Evolutionary conservation across 1,140 invertebrate genomes (phyloP).

Genomic region (Archivesica marissinica): DNA sequence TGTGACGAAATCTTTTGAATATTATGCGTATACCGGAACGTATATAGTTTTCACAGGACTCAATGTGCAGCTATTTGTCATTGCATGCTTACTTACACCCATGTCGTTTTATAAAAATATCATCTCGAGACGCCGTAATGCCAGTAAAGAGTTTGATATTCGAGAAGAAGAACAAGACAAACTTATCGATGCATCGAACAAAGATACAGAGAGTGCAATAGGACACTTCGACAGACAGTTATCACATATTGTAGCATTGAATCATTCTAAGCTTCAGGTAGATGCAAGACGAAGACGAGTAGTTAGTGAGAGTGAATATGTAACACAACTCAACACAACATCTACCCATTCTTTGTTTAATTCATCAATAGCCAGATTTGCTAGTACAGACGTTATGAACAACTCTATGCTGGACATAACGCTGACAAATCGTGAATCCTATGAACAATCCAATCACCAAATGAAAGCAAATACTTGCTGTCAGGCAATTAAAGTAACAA

Average conservation of each 20-base stretch:
- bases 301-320: constrained; percentile 29
- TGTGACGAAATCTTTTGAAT: constrained; percentile 39
- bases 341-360: constrained; percentile 8
- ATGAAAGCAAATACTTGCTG: background rate
- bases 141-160: background rate
- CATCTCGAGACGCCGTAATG: background rate
- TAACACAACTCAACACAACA: background rate
- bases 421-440: background rate
- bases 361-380: constrained; percentile 1
- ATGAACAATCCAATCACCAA: background rate
- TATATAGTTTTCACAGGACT: constrained; percentile 40
- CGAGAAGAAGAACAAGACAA: background rate
- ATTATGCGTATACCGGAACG: constrained; percentile 44
- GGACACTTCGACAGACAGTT: background rate
- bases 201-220: background rate
- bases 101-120: constrained; percentile 32
- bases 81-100: constrained; percentile 22
- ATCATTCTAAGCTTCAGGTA: background rate
- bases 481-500: background rate
- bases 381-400: constrained; percentile 32
- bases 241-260: background rate
- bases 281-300: background rate
- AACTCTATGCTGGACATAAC: constrained; percentile 23
- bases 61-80: constrained; percentile 24
- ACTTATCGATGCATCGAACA: background rate